Percentiles rank a stretch among this genome's conserved stretches.
phyloP scores from a whole-genome alignment of 2,888 invertebrate species.

The Hyposoter dolosus region DNA sequence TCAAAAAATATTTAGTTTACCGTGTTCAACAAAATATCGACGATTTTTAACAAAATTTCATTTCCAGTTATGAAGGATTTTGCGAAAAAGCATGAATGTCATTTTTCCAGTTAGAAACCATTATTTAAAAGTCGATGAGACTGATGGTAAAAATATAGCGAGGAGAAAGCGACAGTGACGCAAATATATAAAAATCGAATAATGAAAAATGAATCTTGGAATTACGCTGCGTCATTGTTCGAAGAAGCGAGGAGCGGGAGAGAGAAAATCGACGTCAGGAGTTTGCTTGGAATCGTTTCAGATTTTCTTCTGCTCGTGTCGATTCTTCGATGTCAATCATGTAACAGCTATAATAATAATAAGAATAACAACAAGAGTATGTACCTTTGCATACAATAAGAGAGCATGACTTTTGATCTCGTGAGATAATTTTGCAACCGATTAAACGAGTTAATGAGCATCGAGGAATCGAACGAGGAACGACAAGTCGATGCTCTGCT shows the following conservation, averaged over 20 bases:
- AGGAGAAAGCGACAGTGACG: conserved; percentile 43
- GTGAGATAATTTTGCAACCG: conserved; percentile 6
- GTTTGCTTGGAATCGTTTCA: conserved; percentile 8
- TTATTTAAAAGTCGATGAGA: neutral
- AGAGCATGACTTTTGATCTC: conserved; percentile 11
- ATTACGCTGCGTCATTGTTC: conserved; percentile 44
- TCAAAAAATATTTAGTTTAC: no score
- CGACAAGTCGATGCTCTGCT: neutral
- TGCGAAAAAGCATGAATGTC: neutral
- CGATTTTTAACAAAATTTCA: no score
- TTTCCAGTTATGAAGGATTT: no score
- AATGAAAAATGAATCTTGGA: conserved; percentile 20
- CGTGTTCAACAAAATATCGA: no score
- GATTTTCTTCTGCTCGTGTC: neutral
- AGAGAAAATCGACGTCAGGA: neutral
- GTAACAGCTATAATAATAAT: neutral
- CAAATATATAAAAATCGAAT: conserved; percentile 13
- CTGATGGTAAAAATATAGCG: neutral
- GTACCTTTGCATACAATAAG: no score
- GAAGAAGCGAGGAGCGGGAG: conserved; percentile 12
- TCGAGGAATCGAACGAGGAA: neutral
- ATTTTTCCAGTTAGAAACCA: neutral
- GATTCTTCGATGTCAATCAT: conserved; percentile 3
- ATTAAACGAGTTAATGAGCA: neutral
- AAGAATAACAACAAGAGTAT: neutral